Conservation (phyloP, 2,113 vertebrate species). For the Pelobates fuscus region DNA sequence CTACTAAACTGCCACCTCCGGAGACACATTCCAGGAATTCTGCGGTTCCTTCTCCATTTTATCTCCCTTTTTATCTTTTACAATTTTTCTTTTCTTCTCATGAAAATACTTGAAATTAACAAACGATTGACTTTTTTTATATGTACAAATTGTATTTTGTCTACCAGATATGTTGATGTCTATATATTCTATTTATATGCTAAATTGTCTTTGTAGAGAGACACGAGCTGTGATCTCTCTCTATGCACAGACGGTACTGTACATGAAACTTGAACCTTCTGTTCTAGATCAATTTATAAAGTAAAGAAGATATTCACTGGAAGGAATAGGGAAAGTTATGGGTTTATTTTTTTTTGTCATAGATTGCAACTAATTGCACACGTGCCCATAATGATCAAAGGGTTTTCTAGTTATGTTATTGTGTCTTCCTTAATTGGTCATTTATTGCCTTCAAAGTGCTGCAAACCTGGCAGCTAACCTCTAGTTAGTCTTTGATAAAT, state of each 20-base stretch:
- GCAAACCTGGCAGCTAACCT: no score
- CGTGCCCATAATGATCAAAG: not conserved
- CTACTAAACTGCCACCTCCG: not conserved
- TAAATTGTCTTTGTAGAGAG: not conserved
- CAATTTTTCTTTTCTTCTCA: slow-evolving; percentile 21
- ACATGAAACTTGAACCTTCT: slow-evolving; percentile 50
- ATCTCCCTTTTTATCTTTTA: slow-evolving; percentile 4
- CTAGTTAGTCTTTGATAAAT: no score
- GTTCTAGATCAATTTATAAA: not conserved
- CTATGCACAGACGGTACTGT: slow-evolving; percentile 57
- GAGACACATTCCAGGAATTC: not conserved
- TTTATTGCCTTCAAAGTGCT: no score
- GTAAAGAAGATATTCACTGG: not conserved
- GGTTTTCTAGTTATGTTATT: no score
- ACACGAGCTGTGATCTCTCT: not conserved
- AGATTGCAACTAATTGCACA: not conserved
- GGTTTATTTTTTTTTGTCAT: not conserved
- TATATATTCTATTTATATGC: not conserved
- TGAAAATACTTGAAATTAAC: slow-evolving; percentile 66
- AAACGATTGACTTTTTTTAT: slow-evolving; percentile 55
- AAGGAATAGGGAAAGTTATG: not conserved
- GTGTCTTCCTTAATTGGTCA: no score
- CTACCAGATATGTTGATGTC: slow-evolving; percentile 21
- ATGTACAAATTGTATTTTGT: slow-evolving; percentile 59
- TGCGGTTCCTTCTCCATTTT: no score